phyloP scores from a whole-genome alignment of 2,113 vertebrate genomes.

The Piprites chloris region DNA sequence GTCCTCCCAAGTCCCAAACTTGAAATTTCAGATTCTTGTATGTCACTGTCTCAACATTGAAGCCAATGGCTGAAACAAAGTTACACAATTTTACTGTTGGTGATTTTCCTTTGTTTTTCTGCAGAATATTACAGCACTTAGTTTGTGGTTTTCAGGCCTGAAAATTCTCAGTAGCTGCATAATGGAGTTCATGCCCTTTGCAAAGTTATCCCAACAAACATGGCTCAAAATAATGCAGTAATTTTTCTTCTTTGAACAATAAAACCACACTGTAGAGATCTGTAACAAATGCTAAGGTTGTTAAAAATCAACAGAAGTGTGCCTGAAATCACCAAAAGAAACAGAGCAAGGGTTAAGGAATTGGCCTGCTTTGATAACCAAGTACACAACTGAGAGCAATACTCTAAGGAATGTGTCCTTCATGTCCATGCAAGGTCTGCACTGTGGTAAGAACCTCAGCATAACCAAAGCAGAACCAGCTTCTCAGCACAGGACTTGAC shows the following conservation, averaged over 20 bases:
- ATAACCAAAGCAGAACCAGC: neutral
- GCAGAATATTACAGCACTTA: neutral
- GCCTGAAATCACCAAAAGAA: neutral
- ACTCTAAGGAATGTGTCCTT: neutral
- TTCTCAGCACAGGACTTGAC: neutral
- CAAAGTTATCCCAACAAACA: neutral
- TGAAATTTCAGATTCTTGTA: slow-evolving; percentile 98
- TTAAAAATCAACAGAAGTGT: neutral
- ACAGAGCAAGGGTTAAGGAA: neutral
- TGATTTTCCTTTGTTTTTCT: neutral
- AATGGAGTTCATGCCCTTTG: neutral
- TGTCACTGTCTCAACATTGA: slow-evolving; percentile 97
- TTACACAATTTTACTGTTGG: neutral
- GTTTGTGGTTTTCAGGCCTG: neutral
- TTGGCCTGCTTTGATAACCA: neutral
- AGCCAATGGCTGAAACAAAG: slow-evolving; percentile 88
- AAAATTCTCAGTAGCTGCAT: neutral
- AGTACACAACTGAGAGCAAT: neutral
- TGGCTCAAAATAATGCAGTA: neutral
- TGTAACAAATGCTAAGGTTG: neutral
- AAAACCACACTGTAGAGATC: neutral
- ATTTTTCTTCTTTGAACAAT: neutral
- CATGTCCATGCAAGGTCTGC: fast-evolving
- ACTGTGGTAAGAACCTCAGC: neutral
- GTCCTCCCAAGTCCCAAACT: slow-evolving; percentile 98